These are phyloP conservation scores for Lamellibrachia luymesi DNA, from an alignment of 1,140 invertebrate genomes.

Conservation along the genomic window DNA sequence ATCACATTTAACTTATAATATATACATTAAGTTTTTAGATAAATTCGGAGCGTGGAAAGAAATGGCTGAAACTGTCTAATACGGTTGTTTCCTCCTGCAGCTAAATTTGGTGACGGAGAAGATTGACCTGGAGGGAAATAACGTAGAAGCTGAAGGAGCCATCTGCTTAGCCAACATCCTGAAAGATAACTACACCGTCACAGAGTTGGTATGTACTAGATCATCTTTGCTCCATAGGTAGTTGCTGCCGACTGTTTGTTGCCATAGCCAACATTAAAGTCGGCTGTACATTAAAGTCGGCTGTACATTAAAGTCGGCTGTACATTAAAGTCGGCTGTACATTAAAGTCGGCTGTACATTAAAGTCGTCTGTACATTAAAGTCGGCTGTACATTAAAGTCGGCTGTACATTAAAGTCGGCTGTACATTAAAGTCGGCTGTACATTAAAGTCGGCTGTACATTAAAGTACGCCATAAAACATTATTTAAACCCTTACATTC, in stretches of 20 bases:
- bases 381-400: neutral
- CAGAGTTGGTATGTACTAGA: constrained; percentile 42
- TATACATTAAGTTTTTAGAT: too few species aligned
- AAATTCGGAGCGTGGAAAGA: too few species aligned
- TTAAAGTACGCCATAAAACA: neutral
- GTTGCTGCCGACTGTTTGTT: neutral
- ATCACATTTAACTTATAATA: too few species aligned
- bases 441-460: neutral
- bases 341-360: neutral
- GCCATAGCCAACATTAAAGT: neutral
- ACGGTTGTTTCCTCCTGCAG: neutral
- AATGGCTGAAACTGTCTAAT: too few species aligned
- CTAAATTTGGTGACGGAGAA: constrained; percentile 31
- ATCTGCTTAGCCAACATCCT: constrained; percentile 41
- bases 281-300: neutral
- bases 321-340: neutral
- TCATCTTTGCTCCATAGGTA: neutral
- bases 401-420: neutral
- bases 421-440: neutral
- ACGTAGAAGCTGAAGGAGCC: constrained; percentile 40
- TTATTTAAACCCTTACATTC: neutral
- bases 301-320: neutral
- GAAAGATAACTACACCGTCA: constrained; percentile 45
- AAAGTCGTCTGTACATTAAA: too few species aligned
- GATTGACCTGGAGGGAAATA: constrained; percentile 46